A percentile compares a stretch with the other conserved stretches of the same genome.
Conservation (phyloP, 2,888 invertebrate species). For the Trissoscelio sp. region DNA sequence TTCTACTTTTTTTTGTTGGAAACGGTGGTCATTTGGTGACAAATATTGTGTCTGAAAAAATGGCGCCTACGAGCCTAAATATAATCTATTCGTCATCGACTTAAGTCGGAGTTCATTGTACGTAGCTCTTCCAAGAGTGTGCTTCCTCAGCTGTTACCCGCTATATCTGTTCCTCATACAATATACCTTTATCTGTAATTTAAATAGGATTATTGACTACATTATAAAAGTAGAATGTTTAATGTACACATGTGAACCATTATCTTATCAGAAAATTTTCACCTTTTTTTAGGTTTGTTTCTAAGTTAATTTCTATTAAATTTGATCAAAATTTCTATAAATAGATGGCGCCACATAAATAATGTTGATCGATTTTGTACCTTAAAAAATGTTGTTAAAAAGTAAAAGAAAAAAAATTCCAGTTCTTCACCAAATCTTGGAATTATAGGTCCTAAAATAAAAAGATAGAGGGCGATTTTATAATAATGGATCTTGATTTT, state of each 20-base stretch:
- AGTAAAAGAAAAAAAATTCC: no score
- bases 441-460: no score
- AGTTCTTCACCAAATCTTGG: no score
- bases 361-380: no score
- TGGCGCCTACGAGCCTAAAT: conserved; percentile 64
- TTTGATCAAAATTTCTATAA: no score
- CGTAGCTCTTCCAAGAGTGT: conserved; percentile 54
- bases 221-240: conserved; percentile 17
- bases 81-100: conserved; percentile 68
- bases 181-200: conserved; percentile 64
- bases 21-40: conserved; percentile 36
- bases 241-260: background rate
- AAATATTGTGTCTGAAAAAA: conserved; percentile 47
- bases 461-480: no score
- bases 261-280: background rate
- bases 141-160: conserved; percentile 61
- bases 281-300: no score
- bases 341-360: no score
- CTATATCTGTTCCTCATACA: conserved; percentile 52
- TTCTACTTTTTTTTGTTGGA: no score
- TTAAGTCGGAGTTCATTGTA: conserved; percentile 61
- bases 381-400: no score
- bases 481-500: no score
- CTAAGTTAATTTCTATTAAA: no score
- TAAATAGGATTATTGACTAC: conserved; percentile 51